Conservation (phyloP, 64 coral and sea anemone genomes). For the Montipora capricornis region DNA sequence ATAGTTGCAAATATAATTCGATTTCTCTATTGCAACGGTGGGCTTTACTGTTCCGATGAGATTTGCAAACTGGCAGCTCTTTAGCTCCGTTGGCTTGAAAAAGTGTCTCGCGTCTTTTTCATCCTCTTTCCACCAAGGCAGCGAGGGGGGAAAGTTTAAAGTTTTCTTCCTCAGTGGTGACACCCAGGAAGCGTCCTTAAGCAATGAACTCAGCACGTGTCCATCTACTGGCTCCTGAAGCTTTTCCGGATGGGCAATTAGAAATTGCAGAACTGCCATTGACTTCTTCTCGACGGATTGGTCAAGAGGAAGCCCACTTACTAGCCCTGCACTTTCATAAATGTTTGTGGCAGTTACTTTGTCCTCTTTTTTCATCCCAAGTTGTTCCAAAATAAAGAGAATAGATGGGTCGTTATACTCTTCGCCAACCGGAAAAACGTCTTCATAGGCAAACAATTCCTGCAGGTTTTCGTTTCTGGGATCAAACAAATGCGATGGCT, state of each 20-base stretch:
- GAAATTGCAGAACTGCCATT: conserved; percentile 47
- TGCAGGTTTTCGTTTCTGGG: conserved; percentile 28
- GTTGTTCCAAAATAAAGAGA: conserved; percentile 36
- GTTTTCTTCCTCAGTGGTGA: conserved; percentile 8
- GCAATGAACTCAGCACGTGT: neutral
- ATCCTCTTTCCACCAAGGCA: conserved; percentile 10
- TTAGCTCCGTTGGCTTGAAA: conserved; percentile 38
- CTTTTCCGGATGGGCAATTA: neutral
- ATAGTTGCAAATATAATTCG: neutral
- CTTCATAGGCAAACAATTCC: conserved; percentile 54
- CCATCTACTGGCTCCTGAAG: neutral
- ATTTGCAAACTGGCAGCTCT: conserved; percentile 14
- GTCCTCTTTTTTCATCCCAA: conserved; percentile 73
- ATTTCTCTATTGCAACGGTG: conserved; percentile 12
- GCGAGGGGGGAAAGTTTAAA: conserved; percentile 22
- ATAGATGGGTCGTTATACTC: conserved; percentile 12
- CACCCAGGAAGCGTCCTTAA: conserved; percentile 54
- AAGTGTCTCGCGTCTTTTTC: neutral
- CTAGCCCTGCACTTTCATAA: conserved; percentile 39
- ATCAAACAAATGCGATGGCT: conserved; percentile 69
- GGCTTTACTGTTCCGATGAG: conserved; percentile 77
- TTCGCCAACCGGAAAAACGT: conserved; percentile 43
- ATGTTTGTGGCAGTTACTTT: conserved; percentile 51
- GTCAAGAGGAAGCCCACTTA: conserved; percentile 8
- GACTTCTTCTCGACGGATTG: conserved; percentile 45